Percentiles rank a stretch among this genome's conserved stretches.
Conservation (phyloP, 2,113 vertebrate genomes). For the Dromaius novaehollandiae region DNA sequence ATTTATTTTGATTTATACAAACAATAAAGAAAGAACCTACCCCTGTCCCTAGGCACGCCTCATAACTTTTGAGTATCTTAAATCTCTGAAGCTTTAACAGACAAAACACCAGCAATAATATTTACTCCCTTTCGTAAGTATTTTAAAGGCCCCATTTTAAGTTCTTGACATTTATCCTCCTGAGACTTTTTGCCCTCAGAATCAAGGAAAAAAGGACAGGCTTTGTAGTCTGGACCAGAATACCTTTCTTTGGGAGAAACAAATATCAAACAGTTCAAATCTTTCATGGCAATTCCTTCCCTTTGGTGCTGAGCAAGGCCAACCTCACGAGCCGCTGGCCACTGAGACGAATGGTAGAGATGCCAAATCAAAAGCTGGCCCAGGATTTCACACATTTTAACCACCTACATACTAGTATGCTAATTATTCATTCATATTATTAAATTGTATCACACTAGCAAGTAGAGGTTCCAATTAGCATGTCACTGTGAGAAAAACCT, state of each 20-base stretch:
- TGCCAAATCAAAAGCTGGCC: neutral
- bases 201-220: neutral
- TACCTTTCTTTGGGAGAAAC: neutral
- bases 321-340: neutral
- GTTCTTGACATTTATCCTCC: neutral
- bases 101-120: neutral
- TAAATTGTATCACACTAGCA: neutral
- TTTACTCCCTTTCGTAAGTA: neutral
- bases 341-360: neutral
- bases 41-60: neutral
- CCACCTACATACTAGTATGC: neutral
- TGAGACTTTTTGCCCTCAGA: neutral
- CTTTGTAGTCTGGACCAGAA: neutral
- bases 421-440: neutral
- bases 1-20: neutral
- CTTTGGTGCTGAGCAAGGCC: neutral
- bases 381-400: neutral
- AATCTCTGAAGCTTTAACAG: neutral
- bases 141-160: neutral
- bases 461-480: neutral
- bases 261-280: neutral
- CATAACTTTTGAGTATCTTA: neutral
- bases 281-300: neutral
- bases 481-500: neutral
- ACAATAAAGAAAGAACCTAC: neutral